Conservation (phyloP, 2,888 invertebrate genomes). For the Barypeithes pellucidus region DNA sequence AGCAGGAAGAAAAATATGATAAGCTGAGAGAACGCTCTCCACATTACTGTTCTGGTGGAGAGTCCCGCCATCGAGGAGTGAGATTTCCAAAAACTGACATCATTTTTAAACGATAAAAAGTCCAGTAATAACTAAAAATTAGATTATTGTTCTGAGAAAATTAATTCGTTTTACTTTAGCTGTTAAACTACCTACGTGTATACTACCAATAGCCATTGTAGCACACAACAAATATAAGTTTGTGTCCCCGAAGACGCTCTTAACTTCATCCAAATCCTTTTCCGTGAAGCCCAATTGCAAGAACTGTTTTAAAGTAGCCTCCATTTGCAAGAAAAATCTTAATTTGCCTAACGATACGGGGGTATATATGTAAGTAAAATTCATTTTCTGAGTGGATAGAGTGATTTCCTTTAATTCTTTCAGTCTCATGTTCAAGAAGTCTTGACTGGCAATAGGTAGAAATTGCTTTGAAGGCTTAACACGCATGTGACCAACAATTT, state of each 20-base stretch:
- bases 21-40: conserved; percentile 94
- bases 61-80: conserved; percentile 91
- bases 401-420: conserved; percentile 82
- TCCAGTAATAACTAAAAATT: conserved; percentile 91
- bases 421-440: conserved; percentile 86
- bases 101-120: conserved; percentile 98
- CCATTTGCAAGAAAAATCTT: conserved; percentile 84
- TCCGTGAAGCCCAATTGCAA: conserved; percentile 88
- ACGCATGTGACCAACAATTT: conserved; percentile 38
- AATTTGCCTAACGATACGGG: conserved; percentile 88
- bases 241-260: conserved; percentile 96
- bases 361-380: conserved; percentile 80
- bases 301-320: conserved; percentile 82
- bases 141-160: not conserved
- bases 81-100: conserved; percentile 94
- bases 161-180: not conserved
- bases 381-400: conserved; percentile 75
- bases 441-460: conserved; percentile 87
- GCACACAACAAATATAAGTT: conserved; percentile 92
- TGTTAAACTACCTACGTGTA: conserved; percentile 86
- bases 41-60: conserved; percentile 90
- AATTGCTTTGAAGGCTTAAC: conserved; percentile 69
- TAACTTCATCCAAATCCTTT: conserved; percentile 97
- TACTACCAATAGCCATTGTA: conserved; percentile 91
- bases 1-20: conserved; percentile 93